phyloP scores from a whole-genome alignment of 2,888 invertebrate genomes.

The Tholera decimalis region DNA sequence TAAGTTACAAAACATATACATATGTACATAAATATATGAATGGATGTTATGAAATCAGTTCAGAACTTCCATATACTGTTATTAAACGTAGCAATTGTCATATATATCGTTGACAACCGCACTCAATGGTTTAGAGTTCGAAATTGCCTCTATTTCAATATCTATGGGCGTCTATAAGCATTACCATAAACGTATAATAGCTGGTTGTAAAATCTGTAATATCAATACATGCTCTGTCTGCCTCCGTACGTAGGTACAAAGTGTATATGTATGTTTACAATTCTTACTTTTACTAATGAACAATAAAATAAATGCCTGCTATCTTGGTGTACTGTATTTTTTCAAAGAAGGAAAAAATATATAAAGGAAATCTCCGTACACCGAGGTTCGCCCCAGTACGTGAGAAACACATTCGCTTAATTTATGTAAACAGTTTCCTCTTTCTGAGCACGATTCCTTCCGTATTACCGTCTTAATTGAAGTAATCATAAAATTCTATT shows the following conservation, averaged over 20 bases:
- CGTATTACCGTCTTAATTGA: constrained; percentile 60
- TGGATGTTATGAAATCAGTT: neutral
- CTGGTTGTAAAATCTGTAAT: constrained; percentile 24
- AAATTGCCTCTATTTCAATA: constrained; percentile 41
- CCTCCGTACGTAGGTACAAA: neutral
- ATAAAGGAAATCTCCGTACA: constrained; percentile 7
- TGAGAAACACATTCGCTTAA: constrained; percentile 58
- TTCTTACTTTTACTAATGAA: constrained; percentile 9
- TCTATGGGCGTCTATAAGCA: constrained; percentile 20
- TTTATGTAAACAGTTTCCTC: constrained; percentile 60
- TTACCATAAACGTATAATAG: constrained; percentile 38
- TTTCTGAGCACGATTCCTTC: constrained; percentile 48
- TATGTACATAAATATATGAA: neutral
- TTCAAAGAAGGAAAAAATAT: constrained; percentile 25
- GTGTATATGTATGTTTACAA: constrained; percentile 17
- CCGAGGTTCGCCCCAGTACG: constrained; percentile 17
- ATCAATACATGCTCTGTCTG: neutral
- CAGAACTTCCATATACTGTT: constrained; percentile 19
- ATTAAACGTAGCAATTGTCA: constrained; percentile 19
- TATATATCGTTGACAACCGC: constrained; percentile 25
- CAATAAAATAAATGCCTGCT: constrained; percentile 20
- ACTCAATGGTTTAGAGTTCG: constrained; percentile 23
- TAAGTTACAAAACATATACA: too few relatives aligned
- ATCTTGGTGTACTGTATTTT: neutral
- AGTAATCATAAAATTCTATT: constrained; percentile 61